These are phyloP conservation scores for Hemitrygon akajei DNA, from an alignment of 2,797 vertebrate genomes.

Conservation along the genomic window DNA sequence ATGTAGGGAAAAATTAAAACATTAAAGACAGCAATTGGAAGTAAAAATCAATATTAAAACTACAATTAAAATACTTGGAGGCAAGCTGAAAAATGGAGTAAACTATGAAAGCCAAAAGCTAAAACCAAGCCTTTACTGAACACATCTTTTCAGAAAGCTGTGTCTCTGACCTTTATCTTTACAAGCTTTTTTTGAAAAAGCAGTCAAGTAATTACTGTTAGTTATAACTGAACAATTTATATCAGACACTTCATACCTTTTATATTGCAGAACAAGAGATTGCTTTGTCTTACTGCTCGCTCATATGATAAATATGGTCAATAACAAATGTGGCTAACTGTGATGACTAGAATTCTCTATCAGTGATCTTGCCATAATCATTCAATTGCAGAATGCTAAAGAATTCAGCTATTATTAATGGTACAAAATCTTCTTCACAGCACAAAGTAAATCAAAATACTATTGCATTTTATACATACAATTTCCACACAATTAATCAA, in stretches of 20 bases:
- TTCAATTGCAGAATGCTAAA: not conserved
- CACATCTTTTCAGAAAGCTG: not conserved
- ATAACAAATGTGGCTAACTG: not conserved
- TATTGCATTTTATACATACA: not conserved
- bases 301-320: not conserved
- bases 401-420: not conserved
- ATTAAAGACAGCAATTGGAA: not conserved
- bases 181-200: not conserved
- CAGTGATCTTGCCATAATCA: not conserved
- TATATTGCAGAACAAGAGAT: not conserved
- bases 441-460: not conserved
- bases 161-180: not conserved
- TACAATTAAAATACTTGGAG: not conserved
- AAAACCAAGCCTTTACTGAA: not conserved
- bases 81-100: not conserved
- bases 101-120: not conserved
- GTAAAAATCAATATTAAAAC: not conserved
- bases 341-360: not conserved
- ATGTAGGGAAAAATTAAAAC: not conserved
- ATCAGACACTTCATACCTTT: not conserved
- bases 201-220: not conserved
- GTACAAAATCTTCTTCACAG: not conserved
- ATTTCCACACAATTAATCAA: not conserved
- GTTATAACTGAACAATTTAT: not conserved
- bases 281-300: not conserved